Percentiles rank a stretch among this genome's conserved stretches.
phyloP scores from a whole-genome alignment of 2,113 vertebrate species.

The Hyperoodon ampullatus region DNA sequence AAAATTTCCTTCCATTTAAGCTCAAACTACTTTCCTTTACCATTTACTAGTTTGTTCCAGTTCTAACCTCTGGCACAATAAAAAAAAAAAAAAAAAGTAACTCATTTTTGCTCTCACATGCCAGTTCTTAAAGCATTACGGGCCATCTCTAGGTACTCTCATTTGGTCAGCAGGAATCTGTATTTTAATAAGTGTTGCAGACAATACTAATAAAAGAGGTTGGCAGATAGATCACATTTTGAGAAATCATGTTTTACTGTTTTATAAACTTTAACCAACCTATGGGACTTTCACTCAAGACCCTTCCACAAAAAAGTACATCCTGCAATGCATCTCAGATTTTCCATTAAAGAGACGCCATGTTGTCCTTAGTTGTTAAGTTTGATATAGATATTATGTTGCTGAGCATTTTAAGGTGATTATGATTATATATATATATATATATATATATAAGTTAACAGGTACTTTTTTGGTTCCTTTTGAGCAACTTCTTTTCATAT shows the following conservation, averaged over 20 bases:
- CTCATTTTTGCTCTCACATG: not conserved
- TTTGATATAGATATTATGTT: not conserved
- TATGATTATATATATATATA: not conserved
- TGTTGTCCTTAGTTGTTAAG: not conserved
- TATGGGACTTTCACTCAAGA: not conserved
- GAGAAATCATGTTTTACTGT: not conserved
- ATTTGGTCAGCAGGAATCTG: not conserved
- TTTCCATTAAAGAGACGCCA: not conserved
- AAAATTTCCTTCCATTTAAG: not conserved
- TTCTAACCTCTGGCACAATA: not conserved
- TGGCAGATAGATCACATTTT: not conserved
- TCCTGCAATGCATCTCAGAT: not conserved
- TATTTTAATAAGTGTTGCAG: conserved; percentile 24
- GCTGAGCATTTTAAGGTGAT: conserved; percentile 7
- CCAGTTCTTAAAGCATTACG: not conserved
- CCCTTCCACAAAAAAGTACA: not conserved
- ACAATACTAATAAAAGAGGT: not conserved
- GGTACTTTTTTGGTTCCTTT: not conserved
- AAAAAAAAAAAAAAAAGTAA: not conserved
- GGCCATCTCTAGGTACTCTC: not conserved
- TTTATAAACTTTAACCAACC: not conserved
- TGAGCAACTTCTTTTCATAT: not conserved
- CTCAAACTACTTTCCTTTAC: conserved; percentile 33
- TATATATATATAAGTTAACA: not conserved
- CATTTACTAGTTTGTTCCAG: not conserved